These are phyloP conservation scores for Xiphophorus couchianus DNA, from an alignment of 2,113 vertebrate species.

Conservation along the genomic window DNA sequence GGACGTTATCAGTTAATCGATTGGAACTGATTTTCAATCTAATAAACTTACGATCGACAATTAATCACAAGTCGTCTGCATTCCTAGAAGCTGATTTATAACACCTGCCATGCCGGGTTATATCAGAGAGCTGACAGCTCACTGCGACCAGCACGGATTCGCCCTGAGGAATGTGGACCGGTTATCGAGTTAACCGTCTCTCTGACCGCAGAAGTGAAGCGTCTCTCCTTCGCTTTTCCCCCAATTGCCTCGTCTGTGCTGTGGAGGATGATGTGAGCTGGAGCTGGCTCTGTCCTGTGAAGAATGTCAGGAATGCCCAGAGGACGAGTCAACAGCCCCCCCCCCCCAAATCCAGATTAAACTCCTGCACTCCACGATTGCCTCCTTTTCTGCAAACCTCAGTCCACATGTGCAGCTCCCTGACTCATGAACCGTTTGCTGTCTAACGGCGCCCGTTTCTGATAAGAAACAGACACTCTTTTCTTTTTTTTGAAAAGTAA, in stretches of 20 bases:
- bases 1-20: no score
- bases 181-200: constrained; percentile 65
- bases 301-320: constrained; percentile 79
- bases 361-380: constrained; percentile 29
- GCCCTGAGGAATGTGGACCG: constrained; percentile 63
- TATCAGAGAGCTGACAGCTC: constrained; percentile 28
- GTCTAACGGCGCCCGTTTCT: constrained; percentile 50
- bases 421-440: constrained; percentile 13
- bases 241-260: constrained; percentile 6
- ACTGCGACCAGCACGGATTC: constrained; percentile 23
- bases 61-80: no score
- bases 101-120: constrained; percentile 12
- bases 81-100: no score
- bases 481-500: constrained; percentile 43
- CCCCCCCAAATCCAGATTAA: constrained; percentile 11
- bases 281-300: constrained; percentile 51
- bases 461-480: constrained; percentile 55
- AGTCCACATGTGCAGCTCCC: constrained; percentile 50
- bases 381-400: constrained; percentile 41
- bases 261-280: constrained; percentile 52
- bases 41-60: no score
- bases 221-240: constrained; percentile 11
- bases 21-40: no score
- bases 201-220: constrained; percentile 19
- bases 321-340: constrained; percentile 56